Evolutionary conservation across 92 coral and sea anemone genomes (phyloP).

Genomic region (Palythoa caribaeorum): DNA sequence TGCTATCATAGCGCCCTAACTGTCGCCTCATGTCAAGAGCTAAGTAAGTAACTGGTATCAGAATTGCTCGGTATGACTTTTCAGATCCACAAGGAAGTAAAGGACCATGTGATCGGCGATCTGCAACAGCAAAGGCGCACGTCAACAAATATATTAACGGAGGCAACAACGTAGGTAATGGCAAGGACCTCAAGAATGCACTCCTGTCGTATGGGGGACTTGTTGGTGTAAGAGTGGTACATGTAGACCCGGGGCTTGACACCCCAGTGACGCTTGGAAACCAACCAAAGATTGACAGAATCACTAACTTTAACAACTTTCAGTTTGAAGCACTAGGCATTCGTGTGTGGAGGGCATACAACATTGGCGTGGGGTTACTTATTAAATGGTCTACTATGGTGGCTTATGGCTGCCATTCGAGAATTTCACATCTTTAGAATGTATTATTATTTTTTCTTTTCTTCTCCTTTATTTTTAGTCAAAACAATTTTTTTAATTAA

Average conservation of each 20-base stretch:
- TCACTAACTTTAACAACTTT: not conserved
- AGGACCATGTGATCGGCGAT: conserved; percentile 42
- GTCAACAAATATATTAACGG: conserved; percentile 34
- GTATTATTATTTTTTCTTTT: too few relatives aligned
- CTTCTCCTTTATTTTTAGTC: too few relatives aligned
- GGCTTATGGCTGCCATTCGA: not conserved
- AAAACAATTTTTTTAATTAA: too few relatives aligned
- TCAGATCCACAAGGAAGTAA: conserved; percentile 49
- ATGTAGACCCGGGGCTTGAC: not conserved
- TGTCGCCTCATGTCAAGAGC: not conserved
- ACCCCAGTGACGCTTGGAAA: not conserved
- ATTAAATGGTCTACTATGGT: conserved; percentile 33
- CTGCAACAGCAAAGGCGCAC: conserved; percentile 51
- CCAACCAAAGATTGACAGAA: not conserved
- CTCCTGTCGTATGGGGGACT: conserved; percentile 44
- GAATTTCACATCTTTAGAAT: too few relatives aligned
- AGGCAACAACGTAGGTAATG: conserved; percentile 43
- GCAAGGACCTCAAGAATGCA: conserved; percentile 46
- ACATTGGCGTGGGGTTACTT: not conserved
- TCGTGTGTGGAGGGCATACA: not conserved
- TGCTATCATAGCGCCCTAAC: conserved; percentile 61
- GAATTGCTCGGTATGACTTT: conserved; percentile 36
- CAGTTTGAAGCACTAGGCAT: not conserved
- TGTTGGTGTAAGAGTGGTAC: conserved; percentile 43
- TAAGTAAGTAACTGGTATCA: conserved; percentile 45